Base-by-base conservation (phyloP, 2,888 invertebrate genomes). In the Malacosoma neustria region DNA sequence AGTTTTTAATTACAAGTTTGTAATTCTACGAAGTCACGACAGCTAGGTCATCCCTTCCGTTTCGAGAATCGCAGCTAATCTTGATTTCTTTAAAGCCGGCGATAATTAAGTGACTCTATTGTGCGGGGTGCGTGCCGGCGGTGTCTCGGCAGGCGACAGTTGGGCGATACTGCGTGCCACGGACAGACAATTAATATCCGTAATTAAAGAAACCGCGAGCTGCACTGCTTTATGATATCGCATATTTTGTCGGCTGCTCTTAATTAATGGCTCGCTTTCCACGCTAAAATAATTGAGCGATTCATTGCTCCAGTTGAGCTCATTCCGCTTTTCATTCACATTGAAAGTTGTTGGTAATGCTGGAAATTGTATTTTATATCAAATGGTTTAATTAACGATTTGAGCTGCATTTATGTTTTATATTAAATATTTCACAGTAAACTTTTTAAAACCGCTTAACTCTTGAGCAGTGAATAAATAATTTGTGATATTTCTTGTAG, bases 201-300 rank as follows among this genome's bases (percentile, higher is more conserved):
- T 22, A 22, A 22, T 22, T 22, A 22, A 22, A 22, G 22, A 22
- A 22, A 22, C 22, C 22, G 22, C 35, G 14, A 11, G 14, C 35
- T 35, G 30, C 30, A 30, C 35, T 35, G 30, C 14, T 35, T 35
- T 35, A 14, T 30, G 35, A 35, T 35, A 35, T 34, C 12, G 34
- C 30, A 30, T 35, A 30, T 35, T 35, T 30, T 30, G 29, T 13
- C 34, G 14, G 14, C 7, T 22, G 1, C 14, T n/a, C 29, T 29
- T 35, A 35, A 35, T 30, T 35, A 35, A 35, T 30, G 35, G 12
- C 11, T 11, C 14, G 13, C 30, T 35, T 35, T 30, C 14, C 22
- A n/a, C 35, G 13, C 22, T 22, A 5, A 22, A 22, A 22, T 3
- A 22, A 22, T 22, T 6, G 29, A 12, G 30, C 14, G 14, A 35